Evolutionary conservation across 2,113 vertebrate species (phyloP).

Genomic region (Pampusana beccarii): DNA sequence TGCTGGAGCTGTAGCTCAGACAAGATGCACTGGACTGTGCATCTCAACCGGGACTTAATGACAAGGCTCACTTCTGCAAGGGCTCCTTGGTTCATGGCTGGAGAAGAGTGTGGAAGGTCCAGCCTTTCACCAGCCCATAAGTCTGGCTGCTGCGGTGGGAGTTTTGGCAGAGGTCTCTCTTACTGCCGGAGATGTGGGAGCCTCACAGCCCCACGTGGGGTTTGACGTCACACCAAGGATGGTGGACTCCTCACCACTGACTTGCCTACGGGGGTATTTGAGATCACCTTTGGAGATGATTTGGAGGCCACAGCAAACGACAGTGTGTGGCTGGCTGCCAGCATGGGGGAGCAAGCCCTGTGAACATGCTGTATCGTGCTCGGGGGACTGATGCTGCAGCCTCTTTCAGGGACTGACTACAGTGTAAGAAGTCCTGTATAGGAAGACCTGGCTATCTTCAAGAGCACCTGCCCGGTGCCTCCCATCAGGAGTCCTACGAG

Average conservation of each 20-base stretch:
- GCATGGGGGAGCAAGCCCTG: accelerated
- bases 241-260: background rate
- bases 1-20: background rate
- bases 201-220: accelerated
- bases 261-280: background rate
- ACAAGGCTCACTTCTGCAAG: background rate
- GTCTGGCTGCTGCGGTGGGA: background rate
- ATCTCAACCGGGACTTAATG: background rate
- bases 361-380: accelerated
- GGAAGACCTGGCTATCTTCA: background rate
- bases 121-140: background rate
- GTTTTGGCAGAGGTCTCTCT: background rate
- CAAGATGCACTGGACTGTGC: accelerated
- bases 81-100: background rate
- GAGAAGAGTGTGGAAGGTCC: background rate
- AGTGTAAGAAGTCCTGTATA: background rate
- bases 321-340: accelerated
- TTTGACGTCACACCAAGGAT: background rate
- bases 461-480: background rate
- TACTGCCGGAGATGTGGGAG: background rate
- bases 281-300: background rate
- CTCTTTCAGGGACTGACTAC: background rate
- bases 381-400: background rate
- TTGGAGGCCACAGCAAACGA: background rate
- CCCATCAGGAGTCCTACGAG: background rate